These are phyloP conservation scores for Himalopsyche phryganea DNA, from an alignment of 1,140 invertebrate species.

Conservation along the genomic window DNA sequence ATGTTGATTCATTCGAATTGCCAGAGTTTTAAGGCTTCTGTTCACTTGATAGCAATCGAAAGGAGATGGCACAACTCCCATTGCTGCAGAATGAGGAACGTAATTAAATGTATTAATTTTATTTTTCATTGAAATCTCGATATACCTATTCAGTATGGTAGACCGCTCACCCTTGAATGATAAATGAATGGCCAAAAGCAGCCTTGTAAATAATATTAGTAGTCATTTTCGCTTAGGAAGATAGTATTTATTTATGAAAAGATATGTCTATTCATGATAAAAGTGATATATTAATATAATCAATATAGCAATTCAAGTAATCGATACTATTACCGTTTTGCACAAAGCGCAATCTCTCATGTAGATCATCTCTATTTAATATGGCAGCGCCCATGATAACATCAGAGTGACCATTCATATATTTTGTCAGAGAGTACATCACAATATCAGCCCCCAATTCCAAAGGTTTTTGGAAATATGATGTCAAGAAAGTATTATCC, in stretches of 20 bases:
- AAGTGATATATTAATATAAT: too few species aligned
- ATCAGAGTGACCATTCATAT: constrained; percentile 98
- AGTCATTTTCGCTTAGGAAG: too few species aligned
- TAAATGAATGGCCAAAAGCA: too few species aligned
- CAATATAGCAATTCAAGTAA: too few species aligned
- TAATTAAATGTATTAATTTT: too few species aligned
- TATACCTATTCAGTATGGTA: too few species aligned
- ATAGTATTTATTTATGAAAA: too few species aligned
- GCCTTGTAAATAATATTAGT: too few species aligned
- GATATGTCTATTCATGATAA: too few species aligned
- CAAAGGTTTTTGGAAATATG: constrained; percentile 93
- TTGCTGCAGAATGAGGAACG: constrained; percentile 57
- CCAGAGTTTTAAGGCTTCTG: constrained; percentile 90
- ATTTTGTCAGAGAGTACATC: constrained; percentile 94
- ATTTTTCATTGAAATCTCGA: too few species aligned
- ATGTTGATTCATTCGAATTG: constrained; percentile 88
- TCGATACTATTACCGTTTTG: constrained; percentile 73
- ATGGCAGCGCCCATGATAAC: constrained; percentile 93
- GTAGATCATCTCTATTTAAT: constrained; percentile 70
- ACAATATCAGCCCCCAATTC: constrained; percentile 89
- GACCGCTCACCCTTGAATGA: too few species aligned
- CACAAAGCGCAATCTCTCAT: constrained; percentile 72
- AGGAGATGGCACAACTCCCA: constrained; percentile 91
- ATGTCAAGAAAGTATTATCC: constrained; percentile 96
- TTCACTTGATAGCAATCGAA: constrained; percentile 95